Base-by-base conservation (phyloP, 2,888 invertebrate species). In the Brachylomia viminalis region DNA sequence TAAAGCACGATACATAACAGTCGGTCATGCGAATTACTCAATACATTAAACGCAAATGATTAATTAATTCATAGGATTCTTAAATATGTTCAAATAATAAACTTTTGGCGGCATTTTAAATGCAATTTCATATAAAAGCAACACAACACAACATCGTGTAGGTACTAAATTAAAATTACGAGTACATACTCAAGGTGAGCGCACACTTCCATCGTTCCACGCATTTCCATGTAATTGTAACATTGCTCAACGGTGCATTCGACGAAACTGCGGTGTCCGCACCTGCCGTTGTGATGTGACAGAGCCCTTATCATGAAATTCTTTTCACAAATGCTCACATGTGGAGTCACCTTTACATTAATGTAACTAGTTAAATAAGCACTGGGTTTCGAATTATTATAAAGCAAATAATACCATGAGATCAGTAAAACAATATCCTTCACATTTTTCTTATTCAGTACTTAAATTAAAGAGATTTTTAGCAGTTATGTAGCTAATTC, bases 381-480 rank as follows among this genome's bases (percentile, higher is more conserved):
- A 84, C 76, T 84, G 72, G 84, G 33, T 67, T 80, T 80, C 76
- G 66, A 82, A 84, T 84, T 45, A 56, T 76, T 49, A 52, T 84
- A 77, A 77, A 74, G 58, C 75, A 74, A 73, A 80, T 58, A 67
- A 76, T 75, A 83, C 75, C 72, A 75, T 86, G 85, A 85, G 85
- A 85, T 85, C 85, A 85, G 66, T 76, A 54, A 76, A 77, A 77
- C 81, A 80, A 80, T 80, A 75, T 77, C 59, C 56, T 73, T 61
- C 38, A 67, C 45, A 70, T 70, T 84, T 84, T 75, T 75, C 85
- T 82, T 85, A 81, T 59, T 75, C 23, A 30, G 45, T 69, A 72
- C 76, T 64, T 75, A 80, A 65, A 82, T 64, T 61, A 79, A 7
- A 56, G 61, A 69, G 64, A 77, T 77, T 65, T 70, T 66, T 49